Evolutionary conservation across 2,797 vertebrate genomes (phyloP), one percentile per base, ranked within the genome.

Genomic region (Microctenopoma lineatum): DNA sequence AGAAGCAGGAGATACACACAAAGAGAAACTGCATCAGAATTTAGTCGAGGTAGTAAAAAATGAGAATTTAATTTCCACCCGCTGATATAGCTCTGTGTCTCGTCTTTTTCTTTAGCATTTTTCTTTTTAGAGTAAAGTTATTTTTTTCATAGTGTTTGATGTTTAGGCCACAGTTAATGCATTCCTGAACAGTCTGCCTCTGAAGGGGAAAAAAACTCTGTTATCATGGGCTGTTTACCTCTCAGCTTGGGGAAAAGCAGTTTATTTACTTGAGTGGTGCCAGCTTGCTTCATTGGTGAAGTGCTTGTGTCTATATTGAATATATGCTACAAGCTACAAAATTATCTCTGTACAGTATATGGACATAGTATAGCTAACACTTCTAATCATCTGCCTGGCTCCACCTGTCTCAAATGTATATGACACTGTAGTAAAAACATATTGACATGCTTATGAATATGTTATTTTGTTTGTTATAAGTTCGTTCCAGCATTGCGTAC

Each of bases 121-220:
- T 64, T 47, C 47, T 69, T 73, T 80, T 69, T 14, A 65, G 77
- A 82, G 68, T 46, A 50, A 21, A 7, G 11, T 26, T 46, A 59
- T 63, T 60, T 36, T 21, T 12, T 0, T 1, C n/a, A 14, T 18
- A 55, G 39, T 66, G 57, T 91, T 87, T 86, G 81, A 88, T 84
- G 85, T 88, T 86, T 41, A 79, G 76, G 70, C 79, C 79, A 84
- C 76, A 72, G 77, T 72, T 86, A 84, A 86, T 90, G 83, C 73
- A 84, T 88, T 88, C 77, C 77, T 79, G 74, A 87, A 85, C 61
- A 84, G 84, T 66, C 77, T 81, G 70, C 59, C 69, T 66, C 77
- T 51, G 60, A 79, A 81, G 52, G 38, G 16, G 4, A 12, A 70
- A 57, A 56, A 29, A 7, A n/a, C n/a, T 41, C 27, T 71, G 60